Evolutionary conservation across 2,888 invertebrate genomes (phyloP).

Genomic region (Polydrusus tereticollis): DNA sequence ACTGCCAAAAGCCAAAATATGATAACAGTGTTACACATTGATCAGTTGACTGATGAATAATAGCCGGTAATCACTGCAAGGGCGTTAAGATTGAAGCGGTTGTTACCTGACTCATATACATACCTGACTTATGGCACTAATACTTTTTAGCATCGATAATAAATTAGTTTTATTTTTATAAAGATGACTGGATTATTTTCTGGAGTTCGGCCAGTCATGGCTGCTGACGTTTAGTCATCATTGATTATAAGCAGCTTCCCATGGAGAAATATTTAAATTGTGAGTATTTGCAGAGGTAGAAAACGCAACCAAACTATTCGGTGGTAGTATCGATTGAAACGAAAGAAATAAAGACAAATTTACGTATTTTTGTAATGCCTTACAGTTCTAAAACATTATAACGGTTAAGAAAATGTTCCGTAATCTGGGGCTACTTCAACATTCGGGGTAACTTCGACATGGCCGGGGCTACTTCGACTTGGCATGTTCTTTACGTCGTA

Average conservation of each 20-base stretch:
- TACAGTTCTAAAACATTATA: no score
- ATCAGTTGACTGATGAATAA: conserved; percentile 8
- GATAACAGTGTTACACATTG: neutral
- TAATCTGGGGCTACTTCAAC: no score
- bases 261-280: neutral
- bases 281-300: neutral
- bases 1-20: neutral
- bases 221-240: neutral
- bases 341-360: no score
- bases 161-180: neutral
- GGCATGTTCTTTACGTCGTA: no score
- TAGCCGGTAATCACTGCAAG: neutral
- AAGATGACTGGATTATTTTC: neutral
- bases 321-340: no score
- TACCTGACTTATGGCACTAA: neutral
- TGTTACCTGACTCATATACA: neutral
- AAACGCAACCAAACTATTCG: no score
- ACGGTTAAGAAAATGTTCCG: no score
- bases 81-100: conserved; percentile 9
- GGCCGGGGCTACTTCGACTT: no score
- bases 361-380: no score
- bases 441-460: no score
- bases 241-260: neutral
- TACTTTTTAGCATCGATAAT: neutral
- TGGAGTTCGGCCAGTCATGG: conserved; percentile 4